Evolutionary conservation across 1,140 invertebrate species (phyloP), one percentile per base, ranked within the genome.

Genomic region (Tetranychus cinnabarinus): DNA sequence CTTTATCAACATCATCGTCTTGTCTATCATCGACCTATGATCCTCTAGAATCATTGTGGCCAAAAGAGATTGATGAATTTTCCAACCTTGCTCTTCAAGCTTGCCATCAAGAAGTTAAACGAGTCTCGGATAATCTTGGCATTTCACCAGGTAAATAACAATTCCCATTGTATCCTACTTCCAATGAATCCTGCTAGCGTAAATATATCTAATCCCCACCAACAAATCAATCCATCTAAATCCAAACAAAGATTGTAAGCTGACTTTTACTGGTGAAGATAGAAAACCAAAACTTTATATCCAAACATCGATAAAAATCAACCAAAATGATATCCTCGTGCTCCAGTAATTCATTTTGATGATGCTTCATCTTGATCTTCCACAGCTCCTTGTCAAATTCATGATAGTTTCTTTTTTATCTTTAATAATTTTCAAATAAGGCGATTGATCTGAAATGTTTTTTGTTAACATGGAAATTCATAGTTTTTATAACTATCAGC

Each of bases 271-370:
- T 15, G 15, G 15, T 46, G 45, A 46, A 10, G 8, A 15, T 46
- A 46, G 7, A 7, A 46, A 46, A 46, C 45, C 15, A 15, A 46
- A 10, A 10, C 45, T 15, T 10, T 15, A 46, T 46, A 15, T 46
- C 15, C 45, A 67, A 13, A 59, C 59, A 61, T 67, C 66, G 2
- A 55, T 56, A 7, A 47, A 34, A 54, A 10, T 64, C 56, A 5
- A 65, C 63, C 34, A 67, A 48, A 23, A 63, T 7, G 23, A 67
- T 65, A 60, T 67, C 66, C 12, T 59, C 35, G 23, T 56, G 36
- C 23, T n/a, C 33, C 46, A 61, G 54, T 60, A 10, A 48, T 50
- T 34, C 7, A 6, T 47, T 61, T 35, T 58, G 52, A 46, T 46
- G 45, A 23, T 23, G 23, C 23, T 23, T 23, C 23, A 23, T 0